phyloP scores from a whole-genome alignment of 2,113 vertebrate species.

The Ptyas mucosa region DNA sequence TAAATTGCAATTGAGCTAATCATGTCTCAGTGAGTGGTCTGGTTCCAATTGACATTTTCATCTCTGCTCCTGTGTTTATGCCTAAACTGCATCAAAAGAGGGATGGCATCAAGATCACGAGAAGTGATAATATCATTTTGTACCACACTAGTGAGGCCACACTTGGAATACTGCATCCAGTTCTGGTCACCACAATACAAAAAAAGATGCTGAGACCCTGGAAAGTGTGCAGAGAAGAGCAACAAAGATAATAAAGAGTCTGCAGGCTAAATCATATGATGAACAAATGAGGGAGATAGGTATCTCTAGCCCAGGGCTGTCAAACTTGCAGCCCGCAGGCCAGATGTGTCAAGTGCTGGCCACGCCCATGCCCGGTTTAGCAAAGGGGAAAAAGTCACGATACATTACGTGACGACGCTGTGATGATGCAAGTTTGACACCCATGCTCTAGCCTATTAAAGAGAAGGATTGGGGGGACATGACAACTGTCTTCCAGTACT shows the following conservation, averaged over 20 bases:
- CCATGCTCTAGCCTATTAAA: neutral
- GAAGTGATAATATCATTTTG: neutral
- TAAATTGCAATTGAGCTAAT: neutral
- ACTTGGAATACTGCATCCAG: neutral
- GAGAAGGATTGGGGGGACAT: neutral
- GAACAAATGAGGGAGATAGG: neutral
- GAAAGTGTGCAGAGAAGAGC: neutral
- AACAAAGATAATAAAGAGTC: neutral
- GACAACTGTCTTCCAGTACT: neutral
- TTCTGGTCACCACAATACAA: neutral
- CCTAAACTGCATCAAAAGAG: neutral
- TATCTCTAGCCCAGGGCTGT: neutral
- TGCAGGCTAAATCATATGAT: neutral
- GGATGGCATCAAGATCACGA: neutral
- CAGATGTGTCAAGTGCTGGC: rapidly evolving
- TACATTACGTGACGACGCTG: too few relatives aligned
- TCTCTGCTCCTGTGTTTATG: neutral
- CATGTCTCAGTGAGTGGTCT: neutral
- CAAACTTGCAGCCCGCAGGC: too few relatives aligned
- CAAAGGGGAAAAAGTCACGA: too few relatives aligned
- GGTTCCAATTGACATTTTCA: neutral
- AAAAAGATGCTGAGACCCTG: neutral
- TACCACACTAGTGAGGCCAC: neutral
- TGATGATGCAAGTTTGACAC: too few relatives aligned
- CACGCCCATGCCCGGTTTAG: too few relatives aligned